These are phyloP conservation scores for Ypsolopha sequella DNA, from an alignment of 2,888 invertebrate genomes.

Conservation along the genomic window DNA sequence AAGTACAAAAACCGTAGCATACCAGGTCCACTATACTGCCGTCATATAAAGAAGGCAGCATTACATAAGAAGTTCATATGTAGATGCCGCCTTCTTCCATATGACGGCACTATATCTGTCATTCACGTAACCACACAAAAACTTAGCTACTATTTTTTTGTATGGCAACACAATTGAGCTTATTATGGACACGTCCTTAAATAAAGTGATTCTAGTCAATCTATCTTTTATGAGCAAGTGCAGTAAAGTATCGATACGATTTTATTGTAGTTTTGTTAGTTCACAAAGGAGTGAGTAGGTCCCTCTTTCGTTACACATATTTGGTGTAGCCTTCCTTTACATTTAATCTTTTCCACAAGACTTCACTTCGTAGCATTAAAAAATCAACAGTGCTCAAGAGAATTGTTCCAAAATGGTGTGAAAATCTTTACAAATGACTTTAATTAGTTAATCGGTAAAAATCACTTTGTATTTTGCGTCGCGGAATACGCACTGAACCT, in stretches of 20 bases:
- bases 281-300: not conserved
- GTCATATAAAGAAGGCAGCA: too few relatives aligned
- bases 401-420: not conserved
- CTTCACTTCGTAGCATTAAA: slow-evolving; percentile 9
- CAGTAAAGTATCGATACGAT: not conserved
- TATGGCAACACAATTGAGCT: too few relatives aligned
- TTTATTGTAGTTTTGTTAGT: not conserved
- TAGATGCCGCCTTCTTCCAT: too few relatives aligned
- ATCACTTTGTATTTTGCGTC: not conserved
- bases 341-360: slow-evolving; percentile 38
- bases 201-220: too few relatives aligned
- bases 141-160: too few relatives aligned
- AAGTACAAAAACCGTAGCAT: too few relatives aligned
- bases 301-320: slow-evolving; percentile 10
- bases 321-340: slow-evolving; percentile 34
- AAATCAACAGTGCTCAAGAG: slow-evolving; percentile 1
- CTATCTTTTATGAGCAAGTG: not conserved
- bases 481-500: not conserved
- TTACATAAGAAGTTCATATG: too few relatives aligned
- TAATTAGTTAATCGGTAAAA: not conserved
- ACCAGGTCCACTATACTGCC: too few relatives aligned
- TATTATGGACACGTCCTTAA: too few relatives aligned
- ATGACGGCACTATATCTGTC: too few relatives aligned
- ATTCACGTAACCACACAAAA: too few relatives aligned
- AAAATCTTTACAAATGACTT: not conserved